phyloP scores from a whole-genome alignment of 2,797 vertebrate genomes.

The Typhlichthys eigenmanni region DNA sequence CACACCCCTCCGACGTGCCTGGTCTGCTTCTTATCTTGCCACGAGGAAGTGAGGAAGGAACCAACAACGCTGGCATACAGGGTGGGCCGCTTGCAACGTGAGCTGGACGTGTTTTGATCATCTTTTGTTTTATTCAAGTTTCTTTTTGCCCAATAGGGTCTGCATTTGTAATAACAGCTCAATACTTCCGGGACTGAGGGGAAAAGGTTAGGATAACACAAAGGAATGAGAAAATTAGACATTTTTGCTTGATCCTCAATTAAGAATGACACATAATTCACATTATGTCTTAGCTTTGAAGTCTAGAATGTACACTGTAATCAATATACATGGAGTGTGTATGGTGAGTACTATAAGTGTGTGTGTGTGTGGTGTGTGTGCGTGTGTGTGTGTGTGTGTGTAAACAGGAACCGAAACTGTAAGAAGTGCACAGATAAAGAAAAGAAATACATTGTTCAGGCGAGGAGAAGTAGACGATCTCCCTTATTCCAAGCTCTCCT shows the following conservation, averaged over 20 bases:
- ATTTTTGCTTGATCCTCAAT: neutral
- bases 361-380: neutral
- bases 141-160: conserved; percentile 21
- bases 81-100: conserved; percentile 37
- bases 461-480: neutral
- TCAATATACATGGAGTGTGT: no score
- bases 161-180: conserved; percentile 1
- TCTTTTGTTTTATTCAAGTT: conserved; percentile 46
- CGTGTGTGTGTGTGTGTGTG: neutral
- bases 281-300: neutral
- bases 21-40: conserved; percentile 59
- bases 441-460: neutral
- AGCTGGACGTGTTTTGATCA: conserved; percentile 21
- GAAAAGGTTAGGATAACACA: no score
- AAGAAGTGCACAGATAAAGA: conserved; percentile 11
- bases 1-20: conserved; percentile 52
- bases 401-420: conserved; percentile 3
- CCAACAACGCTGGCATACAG: conserved; percentile 53
- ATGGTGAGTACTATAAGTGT: neutral
- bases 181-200: neutral
- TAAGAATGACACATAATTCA: neutral
- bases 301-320: no score
- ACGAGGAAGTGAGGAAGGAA: conserved; percentile 61
- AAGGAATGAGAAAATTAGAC: conserved; percentile 7
- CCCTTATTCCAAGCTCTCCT: conserved; percentile 33